phyloP scores from a whole-genome alignment of 2,888 invertebrate genomes.

The Troides helena region DNA sequence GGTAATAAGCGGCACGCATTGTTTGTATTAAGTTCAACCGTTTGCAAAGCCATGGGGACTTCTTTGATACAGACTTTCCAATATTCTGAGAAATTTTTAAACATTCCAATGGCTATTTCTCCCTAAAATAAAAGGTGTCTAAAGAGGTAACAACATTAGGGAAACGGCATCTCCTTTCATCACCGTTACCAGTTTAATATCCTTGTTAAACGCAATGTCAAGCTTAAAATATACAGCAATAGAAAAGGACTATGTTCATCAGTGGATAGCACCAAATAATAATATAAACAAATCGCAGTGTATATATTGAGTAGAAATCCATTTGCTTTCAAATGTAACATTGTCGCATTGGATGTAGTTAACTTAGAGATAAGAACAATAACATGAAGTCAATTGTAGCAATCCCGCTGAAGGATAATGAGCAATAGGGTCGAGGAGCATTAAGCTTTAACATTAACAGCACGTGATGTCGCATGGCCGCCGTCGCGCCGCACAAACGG shows the following conservation, averaged over 20 bases:
- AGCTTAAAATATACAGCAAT: too few species aligned
- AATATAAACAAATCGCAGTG: too few species aligned
- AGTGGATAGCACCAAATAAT: too few species aligned
- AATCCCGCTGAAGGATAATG: conserved; percentile 18
- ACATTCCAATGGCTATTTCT: too few species aligned
- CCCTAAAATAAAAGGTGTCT: too few species aligned
- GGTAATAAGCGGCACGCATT: conserved; percentile 42
- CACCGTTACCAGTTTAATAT: too few species aligned
- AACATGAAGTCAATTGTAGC: conserved; percentile 30
- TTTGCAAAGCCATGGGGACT: conserved; percentile 37
- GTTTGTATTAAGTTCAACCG: conserved; percentile 9
- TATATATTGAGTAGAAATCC: too few species aligned
- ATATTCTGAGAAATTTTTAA: neutral
- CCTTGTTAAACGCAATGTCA: too few species aligned
- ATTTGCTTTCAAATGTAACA: neutral
- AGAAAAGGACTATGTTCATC: too few species aligned
- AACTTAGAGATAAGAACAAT: conserved; percentile 24
- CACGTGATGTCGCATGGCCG: conserved; percentile 36
- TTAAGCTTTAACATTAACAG: conserved; percentile 29
- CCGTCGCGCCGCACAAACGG: conserved; percentile 21
- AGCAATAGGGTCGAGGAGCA: conserved; percentile 15
- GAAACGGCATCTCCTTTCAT: too few species aligned
- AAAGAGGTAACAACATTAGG: too few species aligned
- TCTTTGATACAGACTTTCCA: conserved; percentile 23
- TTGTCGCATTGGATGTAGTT: conserved; percentile 11